Evolutionary conservation across 2,113 vertebrate species (phyloP).

Genomic region (Bubalus kerabau): DNA sequence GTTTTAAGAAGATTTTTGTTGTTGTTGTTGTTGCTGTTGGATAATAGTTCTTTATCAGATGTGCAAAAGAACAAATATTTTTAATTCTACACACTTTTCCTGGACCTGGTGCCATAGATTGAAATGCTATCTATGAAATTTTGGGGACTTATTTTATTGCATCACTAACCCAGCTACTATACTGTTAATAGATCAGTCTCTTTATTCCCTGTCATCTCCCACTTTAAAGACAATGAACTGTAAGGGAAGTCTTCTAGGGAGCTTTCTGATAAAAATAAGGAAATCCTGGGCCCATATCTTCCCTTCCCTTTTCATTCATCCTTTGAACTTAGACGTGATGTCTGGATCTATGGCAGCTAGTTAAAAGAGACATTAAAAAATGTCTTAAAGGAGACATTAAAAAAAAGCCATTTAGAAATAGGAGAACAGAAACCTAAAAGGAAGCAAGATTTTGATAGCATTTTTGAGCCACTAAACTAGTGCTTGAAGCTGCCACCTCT

Average conservation of each 20-base stretch:
- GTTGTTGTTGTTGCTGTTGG: not conserved
- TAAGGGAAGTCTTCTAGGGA: not conserved
- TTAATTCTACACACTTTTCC: not conserved
- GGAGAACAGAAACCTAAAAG: not conserved
- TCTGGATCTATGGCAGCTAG: not conserved
- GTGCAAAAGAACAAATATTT: not conserved
- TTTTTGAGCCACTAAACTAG: not conserved
- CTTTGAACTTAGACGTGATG: not conserved
- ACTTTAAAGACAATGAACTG: not conserved
- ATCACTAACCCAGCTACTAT: not conserved
- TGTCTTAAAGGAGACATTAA: not conserved
- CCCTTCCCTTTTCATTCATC: not conserved
- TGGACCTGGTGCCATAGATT: not conserved
- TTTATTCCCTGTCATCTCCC: not conserved
- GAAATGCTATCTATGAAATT: not conserved
- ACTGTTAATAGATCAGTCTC: not conserved
- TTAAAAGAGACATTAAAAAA: not conserved
- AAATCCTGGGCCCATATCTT: not conserved
- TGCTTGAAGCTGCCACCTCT: not conserved
- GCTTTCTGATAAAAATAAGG: not conserved
- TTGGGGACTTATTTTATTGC: not conserved
- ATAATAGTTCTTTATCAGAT: not conserved
- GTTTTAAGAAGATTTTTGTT: not conserved
- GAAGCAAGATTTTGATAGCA: not conserved
- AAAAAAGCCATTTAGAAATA: not conserved